A percentile compares a stretch with the other conserved stretches of the same genome.
These are phyloP conservation scores for Aythya baeri DNA, from an alignment of 2,113 vertebrate genomes.

Conservation along the genomic window DNA sequence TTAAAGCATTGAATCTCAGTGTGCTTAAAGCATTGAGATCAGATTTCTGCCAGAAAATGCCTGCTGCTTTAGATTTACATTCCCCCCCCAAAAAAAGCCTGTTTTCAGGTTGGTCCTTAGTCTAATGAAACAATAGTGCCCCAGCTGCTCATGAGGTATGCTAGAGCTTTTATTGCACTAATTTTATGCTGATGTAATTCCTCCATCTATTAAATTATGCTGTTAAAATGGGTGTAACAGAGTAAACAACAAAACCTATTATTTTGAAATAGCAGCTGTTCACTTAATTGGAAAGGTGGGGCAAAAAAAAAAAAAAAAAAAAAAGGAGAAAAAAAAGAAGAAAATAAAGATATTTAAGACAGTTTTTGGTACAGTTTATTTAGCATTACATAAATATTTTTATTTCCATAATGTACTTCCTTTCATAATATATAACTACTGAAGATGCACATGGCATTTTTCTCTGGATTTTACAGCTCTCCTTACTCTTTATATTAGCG, in stretches of 20 bases:
- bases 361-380: background rate
- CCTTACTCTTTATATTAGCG: background rate
- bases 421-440: background rate
- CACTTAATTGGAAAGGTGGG: conserved; percentile 25
- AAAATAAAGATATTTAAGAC: background rate
- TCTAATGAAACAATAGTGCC: background rate
- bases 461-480: background rate
- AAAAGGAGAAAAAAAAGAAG: background rate
- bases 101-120: background rate
- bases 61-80: background rate
- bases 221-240: conserved; percentile 14
- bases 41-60: background rate
- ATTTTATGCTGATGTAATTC: conserved; percentile 26
- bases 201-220: conserved; percentile 23
- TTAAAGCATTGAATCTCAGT: background rate
- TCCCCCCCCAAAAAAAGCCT: background rate
- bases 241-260: conserved; percentile 42
- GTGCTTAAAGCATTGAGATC: background rate
- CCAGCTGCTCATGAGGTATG: background rate
- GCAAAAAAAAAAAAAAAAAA: background rate
- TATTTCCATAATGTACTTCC: background rate
- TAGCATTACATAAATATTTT: background rate
- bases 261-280: conserved; percentile 45
- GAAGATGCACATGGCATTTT: background rate
- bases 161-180: background rate